Percentiles rank a stretch among this genome's conserved stretches.
Conservation (phyloP, 2,797 vertebrate genomes). For the Columba guinea region DNA sequence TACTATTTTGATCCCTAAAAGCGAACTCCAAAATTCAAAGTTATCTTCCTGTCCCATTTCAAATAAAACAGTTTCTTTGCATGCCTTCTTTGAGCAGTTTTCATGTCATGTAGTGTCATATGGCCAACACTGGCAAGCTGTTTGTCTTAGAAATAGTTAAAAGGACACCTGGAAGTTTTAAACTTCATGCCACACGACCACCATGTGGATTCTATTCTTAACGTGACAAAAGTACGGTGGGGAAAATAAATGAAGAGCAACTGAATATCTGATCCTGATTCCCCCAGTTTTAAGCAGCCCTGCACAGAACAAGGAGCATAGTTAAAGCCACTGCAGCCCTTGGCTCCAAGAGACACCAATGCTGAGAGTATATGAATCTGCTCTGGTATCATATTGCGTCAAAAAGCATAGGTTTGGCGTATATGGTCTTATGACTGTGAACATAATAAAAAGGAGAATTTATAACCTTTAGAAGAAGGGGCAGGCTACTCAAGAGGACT, state of each 20-base stretch:
- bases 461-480: too few species aligned
- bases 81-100: neutral
- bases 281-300: neutral
- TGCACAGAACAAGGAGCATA: neutral
- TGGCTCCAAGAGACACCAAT: neutral
- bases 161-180: neutral
- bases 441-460: neutral
- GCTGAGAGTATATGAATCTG: neutral
- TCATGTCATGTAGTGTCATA: neutral
- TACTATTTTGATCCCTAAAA: neutral
- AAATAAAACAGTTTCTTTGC: neutral
- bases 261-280: neutral
- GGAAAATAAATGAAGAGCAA: neutral
- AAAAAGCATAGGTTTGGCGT: neutral
- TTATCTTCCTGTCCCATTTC: neutral
- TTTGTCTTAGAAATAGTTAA: neutral
- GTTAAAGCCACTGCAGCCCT: neutral
- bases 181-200: neutral
- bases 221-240: neutral
- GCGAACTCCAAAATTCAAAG: neutral
- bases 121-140: neutral
- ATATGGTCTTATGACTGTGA: neutral
- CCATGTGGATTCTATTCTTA: neutral
- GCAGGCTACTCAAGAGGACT: too few species aligned
- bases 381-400: neutral